Base-by-base conservation (phyloP, 2,113 vertebrate genomes). In the Phycodurus eques region DNA sequence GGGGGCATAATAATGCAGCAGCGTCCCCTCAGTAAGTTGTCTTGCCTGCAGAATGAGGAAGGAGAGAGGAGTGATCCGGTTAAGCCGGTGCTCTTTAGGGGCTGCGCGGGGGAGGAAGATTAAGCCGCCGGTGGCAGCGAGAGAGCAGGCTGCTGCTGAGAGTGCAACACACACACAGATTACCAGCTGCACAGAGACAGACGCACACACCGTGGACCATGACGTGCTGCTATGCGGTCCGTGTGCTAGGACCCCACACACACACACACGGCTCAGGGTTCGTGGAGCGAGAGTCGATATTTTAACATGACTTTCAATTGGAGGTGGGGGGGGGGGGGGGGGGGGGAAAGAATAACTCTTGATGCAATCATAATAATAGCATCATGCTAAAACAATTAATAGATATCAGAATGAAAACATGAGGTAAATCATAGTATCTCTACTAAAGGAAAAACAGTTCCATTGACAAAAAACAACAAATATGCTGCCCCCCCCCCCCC, bases 71-170 rank as follows among this genome's bases (percentile, higher is more conserved):
- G 74, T 78, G 86, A 89, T 88, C 81, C 66, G 22, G 80, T 80
- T 90, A 85, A 90, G 85, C 82, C 71, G 59, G 71, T 71, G 87
- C 85, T 88, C 85, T 90, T 83, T 83, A 81, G 79, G 35, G 72
- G 69, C 83, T 82, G 83, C 83, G 70, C 70, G 65, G 83, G 35
- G 71, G 82, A 71, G 33, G 66, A 77, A 75, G 87, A 91, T 88
- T 89, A 88, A 88, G 84, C 82, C 82, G 11, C 81, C 80, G 71
- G 83, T 77, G 78, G 85, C 79, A 69, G 74, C 20, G 20, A 85
- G 85, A 71, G 86, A 83, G 80, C 83, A 78, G 70, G 70, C 77
- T 79, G 86, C 79, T 75, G 79, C 79, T 63, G 51, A 69, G 82
- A 72, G 71, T 68, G 72, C 43, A 69, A 72, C 77, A 62, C 82